These are phyloP conservation scores for Danio choprae DNA, from an alignment of 2,797 vertebrate species.

Conservation along the genomic window DNA sequence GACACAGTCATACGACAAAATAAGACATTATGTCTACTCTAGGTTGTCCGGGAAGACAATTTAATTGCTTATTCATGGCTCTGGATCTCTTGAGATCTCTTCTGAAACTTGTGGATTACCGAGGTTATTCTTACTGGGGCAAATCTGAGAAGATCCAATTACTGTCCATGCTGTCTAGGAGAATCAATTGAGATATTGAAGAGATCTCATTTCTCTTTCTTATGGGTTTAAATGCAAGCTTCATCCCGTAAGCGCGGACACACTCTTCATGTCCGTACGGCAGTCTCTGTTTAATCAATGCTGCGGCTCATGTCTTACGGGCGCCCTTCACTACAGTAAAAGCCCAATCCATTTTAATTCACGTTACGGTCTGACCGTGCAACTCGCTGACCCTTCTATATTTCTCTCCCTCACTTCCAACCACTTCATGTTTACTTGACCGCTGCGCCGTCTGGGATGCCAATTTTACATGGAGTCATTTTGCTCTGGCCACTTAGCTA, in stretches of 20 bases:
- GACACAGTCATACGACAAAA: background rate
- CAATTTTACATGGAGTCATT: constrained; percentile 77
- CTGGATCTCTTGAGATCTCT: constrained; percentile 6
- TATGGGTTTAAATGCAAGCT: constrained; percentile 1
- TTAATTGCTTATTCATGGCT: constrained; percentile 7
- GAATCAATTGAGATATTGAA: constrained; percentile 30
- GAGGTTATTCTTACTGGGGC: background rate
- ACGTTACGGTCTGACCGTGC: constrained; percentile 29
- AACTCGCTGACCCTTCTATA: constrained; percentile 19
- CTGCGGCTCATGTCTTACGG: background rate
- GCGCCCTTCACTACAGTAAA: constrained; percentile 39
- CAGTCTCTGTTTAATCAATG: constrained; percentile 25
- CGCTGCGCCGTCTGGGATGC: constrained; percentile 53
- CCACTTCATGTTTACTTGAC: constrained; percentile 53
- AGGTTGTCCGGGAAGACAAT: background rate
- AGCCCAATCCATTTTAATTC: constrained; percentile 45
- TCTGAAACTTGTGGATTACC: constrained; percentile 9
- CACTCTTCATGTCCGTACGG: constrained; percentile 2
- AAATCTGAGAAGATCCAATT: constrained; percentile 16
- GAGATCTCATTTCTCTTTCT: constrained; percentile 29
- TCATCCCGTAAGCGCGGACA: constrained; percentile 8
- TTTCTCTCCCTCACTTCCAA: constrained; percentile 9
- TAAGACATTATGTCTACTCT: background rate
- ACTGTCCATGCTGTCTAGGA: background rate
- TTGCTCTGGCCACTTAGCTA: constrained; percentile 77